A percentile compares a stretch with the other conserved stretches of the same genome.
These are phyloP conservation scores for Muscicapa comitata DNA, from an alignment of 2,797 vertebrate species.

Conservation along the genomic window DNA sequence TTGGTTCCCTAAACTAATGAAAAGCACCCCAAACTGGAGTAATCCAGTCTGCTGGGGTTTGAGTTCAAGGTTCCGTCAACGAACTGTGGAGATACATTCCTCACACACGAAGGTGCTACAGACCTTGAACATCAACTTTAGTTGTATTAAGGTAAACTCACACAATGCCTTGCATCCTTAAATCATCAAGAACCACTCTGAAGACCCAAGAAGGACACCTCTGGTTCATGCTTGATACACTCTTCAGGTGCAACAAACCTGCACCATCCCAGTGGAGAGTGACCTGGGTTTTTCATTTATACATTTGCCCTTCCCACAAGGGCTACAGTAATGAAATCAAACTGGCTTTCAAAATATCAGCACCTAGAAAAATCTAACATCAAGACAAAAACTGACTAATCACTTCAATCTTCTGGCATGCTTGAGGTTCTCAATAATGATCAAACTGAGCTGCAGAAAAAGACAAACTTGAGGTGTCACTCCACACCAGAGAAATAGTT, in stretches of 20 bases:
- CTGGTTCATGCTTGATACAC: background rate
- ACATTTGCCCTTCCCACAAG: background rate
- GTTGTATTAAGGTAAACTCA: background rate
- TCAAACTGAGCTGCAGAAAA: background rate
- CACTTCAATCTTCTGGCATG: background rate
- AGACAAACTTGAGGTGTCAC: background rate
- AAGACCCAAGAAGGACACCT: background rate
- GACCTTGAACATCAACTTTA: background rate
- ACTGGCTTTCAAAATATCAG: background rate
- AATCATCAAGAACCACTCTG: background rate
- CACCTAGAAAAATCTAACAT: background rate
- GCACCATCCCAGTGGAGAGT: background rate
- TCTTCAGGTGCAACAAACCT: background rate
- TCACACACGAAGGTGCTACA: rapidly evolving
- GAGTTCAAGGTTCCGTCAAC: background rate
- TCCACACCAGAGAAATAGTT: background rate
- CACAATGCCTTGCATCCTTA: background rate
- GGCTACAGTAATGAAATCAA: background rate
- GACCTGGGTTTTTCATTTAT: background rate
- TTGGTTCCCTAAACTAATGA: background rate
- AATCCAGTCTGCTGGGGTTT: background rate
- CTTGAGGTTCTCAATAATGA: background rate
- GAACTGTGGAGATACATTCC: background rate
- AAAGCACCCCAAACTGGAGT: background rate
- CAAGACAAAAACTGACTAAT: background rate